Evolutionary conservation across 2,797 vertebrate genomes (phyloP), one percentile per base, ranked within the genome.

Genomic region (Syngnathus acus): DNA sequence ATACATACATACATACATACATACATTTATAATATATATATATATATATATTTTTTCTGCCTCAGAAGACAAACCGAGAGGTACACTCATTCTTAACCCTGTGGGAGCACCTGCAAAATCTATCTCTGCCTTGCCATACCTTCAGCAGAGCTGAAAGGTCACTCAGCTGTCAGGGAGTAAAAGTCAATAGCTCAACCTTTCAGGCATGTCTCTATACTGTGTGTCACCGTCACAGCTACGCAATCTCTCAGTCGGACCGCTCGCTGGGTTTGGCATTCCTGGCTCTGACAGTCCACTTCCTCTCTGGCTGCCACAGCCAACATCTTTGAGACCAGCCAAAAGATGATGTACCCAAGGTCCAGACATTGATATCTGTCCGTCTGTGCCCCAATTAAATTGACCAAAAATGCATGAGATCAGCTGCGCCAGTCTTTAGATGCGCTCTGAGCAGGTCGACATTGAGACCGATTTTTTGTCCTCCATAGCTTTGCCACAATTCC

Each of bases 101-200:
- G 79, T 81, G 86, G 81, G 86, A 84, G 82, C 83, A 82, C 78
- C 75, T 51, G 78, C 62, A 42, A 82, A 87, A 90, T 90, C 86
- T 78, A 87, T 90, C 86, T 87, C 78, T 80, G 85, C 79, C 86
- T 82, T 80, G 82, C 79, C 86, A 81, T 69, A 82, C 74, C 81
- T 79, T 76, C 79, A 72, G 42, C 72, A 78, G 83, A 83, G 76
- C 80, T 11, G 68, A 90, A 90, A 89, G 88, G 89, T 89, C 88
- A 86, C 79, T 82, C 76, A 79, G 84, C 88, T 90, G 88, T 89
- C 89, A 86, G 83, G 83, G 86, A 86, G 83, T 85, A 88, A 86
- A 86, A 90, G 89, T 85, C 89, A 89, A 90, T 90, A 90, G 80
- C 76, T 85, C 87, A 89, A 89, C 88, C 88, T 89, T 87, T 90